Conservation (phyloP, 1,140 invertebrate genomes). For the Magallana ariakensis region DNA sequence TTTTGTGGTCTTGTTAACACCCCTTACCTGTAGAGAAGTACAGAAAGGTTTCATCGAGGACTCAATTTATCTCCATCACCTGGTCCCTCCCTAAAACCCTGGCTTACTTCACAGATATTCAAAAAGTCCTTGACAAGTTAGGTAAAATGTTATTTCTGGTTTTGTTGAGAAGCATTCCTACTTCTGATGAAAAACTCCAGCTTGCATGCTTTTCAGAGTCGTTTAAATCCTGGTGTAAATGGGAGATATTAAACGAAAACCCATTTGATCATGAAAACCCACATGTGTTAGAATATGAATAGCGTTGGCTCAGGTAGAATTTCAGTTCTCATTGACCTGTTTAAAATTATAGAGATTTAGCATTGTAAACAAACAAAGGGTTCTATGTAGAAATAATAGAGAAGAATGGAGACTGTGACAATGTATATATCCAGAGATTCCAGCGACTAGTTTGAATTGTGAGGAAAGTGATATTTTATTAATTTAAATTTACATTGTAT, state of each 20-base stretch:
- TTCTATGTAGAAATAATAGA: background rate
- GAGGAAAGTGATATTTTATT: background rate
- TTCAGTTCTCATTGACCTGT: conserved; percentile 21
- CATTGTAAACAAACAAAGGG: conserved; percentile 11
- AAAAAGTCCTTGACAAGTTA: background rate
- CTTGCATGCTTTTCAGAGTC: background rate
- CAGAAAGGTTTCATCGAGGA: background rate
- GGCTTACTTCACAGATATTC: background rate
- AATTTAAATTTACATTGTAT: background rate
- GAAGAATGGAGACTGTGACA: conserved; percentile 5
- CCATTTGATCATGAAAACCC: conserved; percentile 22
- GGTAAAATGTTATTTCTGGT: background rate
- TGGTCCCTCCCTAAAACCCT: background rate
- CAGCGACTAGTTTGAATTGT: background rate
- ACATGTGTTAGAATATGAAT: conserved; percentile 19
- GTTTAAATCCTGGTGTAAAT: conserved; percentile 23
- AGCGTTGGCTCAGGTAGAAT: background rate
- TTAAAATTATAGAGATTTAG: background rate
- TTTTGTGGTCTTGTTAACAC: background rate
- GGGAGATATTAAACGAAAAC: background rate
- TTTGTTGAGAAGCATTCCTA: background rate
- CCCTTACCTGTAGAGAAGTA: background rate
- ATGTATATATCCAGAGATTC: background rate
- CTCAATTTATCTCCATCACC: background rate
- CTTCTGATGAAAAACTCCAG: background rate